Conservation (phyloP, 2,113 vertebrate species). For the Oxyura jamaicensis region DNA sequence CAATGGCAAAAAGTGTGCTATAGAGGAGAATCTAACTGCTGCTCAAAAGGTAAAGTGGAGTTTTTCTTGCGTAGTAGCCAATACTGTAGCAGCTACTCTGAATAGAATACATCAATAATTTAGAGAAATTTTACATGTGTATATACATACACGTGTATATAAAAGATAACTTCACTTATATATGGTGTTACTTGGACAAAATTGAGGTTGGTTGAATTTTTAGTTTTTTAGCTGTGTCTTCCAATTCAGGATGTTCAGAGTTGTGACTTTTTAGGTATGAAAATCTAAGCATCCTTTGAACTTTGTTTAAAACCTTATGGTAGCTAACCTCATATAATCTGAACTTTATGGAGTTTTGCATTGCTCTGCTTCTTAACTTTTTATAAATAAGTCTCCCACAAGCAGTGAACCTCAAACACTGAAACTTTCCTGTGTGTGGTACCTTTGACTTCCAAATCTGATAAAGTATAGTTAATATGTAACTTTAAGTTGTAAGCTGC, state of each 20-base stretch:
- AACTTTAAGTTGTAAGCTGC: background rate
- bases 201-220: background rate
- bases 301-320: background rate
- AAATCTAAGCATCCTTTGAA: background rate
- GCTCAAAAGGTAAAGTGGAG: background rate
- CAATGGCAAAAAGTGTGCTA: background rate
- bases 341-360: background rate
- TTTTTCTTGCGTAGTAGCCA: background rate
- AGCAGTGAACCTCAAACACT: background rate
- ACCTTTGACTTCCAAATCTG: constrained; percentile 27
- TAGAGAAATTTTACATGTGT: too few relatives aligned
- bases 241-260: background rate
- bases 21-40: background rate
- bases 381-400: background rate
- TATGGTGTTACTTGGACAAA: background rate
- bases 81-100: background rate
- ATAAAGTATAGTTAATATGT: constrained; percentile 24
- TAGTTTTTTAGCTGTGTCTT: background rate
- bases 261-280: background rate
- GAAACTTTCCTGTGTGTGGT: background rate
- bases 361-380: background rate
- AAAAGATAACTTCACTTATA: background rate
- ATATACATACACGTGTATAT: too few relatives aligned
- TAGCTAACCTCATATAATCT: background rate
- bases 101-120: background rate